A percentile compares a stretch with the other conserved stretches of the same genome.
Conservation (phyloP, 2,888 invertebrate genomes). For the Hypomecis punctinalis region DNA sequence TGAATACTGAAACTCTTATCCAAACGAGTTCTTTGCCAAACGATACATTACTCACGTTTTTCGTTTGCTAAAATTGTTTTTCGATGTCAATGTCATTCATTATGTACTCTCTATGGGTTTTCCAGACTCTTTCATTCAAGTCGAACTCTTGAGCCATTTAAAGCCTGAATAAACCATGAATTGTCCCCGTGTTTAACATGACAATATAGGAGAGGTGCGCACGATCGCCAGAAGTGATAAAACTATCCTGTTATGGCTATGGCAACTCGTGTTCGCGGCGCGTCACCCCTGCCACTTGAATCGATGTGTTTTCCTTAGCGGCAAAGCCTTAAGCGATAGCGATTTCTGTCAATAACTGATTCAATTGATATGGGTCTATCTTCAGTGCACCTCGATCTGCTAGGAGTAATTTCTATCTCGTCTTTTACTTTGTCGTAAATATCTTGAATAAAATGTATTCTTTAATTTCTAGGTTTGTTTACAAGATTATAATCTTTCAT, state of each 20-base stretch:
- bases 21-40: no score
- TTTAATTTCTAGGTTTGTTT: no score
- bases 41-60: no score
- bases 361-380: no score
- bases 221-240: conserved; percentile 42
- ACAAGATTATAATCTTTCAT: no score
- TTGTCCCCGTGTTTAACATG: conserved; percentile 29
- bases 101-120: not conserved
- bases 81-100: no score
- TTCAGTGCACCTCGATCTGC: no score
- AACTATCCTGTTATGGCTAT: conserved; percentile 39
- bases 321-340: conserved; percentile 30
- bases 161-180: conserved; percentile 28
- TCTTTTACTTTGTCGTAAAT: no score
- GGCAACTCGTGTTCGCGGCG: conserved; percentile 31
- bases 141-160: conserved; percentile 3
- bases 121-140: not conserved
- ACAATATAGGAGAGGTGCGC: conserved; percentile 36
- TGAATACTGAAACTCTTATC: no score
- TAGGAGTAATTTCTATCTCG: no score
- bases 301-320: conserved; percentile 28
- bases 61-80: no score
- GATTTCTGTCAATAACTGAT: conserved; percentile 11
- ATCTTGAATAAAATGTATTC: no score
- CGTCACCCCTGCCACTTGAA: conserved; percentile 22